These are phyloP conservation scores for Trachelus iudaicus DNA, from an alignment of 2,888 invertebrate genomes.

Conservation along the genomic window DNA sequence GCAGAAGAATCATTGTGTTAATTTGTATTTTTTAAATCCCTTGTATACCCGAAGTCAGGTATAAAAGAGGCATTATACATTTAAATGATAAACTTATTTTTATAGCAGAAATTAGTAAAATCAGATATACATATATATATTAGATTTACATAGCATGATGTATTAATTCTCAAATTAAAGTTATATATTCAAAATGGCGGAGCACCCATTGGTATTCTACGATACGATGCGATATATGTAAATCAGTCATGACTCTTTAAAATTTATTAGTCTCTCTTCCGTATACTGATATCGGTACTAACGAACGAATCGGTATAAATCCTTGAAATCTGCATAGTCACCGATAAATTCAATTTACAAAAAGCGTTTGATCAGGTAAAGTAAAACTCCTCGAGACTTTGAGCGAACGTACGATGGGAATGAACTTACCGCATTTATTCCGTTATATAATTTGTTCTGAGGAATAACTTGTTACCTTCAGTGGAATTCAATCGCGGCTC, in stretches of 20 bases:
- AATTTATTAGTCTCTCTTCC: background rate
- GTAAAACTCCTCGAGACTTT: background rate
- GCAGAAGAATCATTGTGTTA: too few species aligned
- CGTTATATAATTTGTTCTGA: background rate
- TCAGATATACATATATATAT: too few species aligned
- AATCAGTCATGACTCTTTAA: background rate
- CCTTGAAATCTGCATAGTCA: background rate
- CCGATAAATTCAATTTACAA: background rate
- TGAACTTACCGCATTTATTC: background rate
- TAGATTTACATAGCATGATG: too few species aligned
- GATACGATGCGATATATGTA: background rate
- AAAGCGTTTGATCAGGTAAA: background rate
- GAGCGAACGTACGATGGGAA: background rate
- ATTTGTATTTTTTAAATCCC: too few species aligned
- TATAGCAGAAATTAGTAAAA: too few species aligned
- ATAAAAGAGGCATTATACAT: too few species aligned
- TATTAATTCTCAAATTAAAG: too few species aligned
- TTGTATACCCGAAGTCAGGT: too few species aligned
- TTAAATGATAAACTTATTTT: too few species aligned
- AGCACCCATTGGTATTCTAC: background rate
- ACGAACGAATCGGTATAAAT: background rate
- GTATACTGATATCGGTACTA: background rate
- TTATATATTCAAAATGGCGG: too few species aligned
- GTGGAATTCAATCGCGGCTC: background rate
- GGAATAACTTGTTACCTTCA: background rate